Percentiles rank a stretch among this genome's conserved stretches.
These are phyloP conservation scores for Spatula clypeata DNA, from an alignment of 2,797 vertebrate species.

Conservation along the genomic window DNA sequence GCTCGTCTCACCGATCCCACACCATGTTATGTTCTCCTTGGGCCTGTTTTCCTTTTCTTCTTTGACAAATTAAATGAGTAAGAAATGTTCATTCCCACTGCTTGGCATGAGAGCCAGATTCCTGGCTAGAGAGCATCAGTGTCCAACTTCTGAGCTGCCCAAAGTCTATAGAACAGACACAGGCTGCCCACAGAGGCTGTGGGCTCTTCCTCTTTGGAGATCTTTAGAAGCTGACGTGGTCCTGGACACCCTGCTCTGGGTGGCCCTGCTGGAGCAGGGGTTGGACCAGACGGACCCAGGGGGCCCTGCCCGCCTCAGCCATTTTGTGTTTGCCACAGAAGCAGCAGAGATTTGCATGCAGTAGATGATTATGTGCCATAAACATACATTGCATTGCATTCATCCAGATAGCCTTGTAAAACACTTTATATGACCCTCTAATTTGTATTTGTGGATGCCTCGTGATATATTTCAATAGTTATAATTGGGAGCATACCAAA, in stretches of 20 bases:
- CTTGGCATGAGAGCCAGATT: neutral
- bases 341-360: neutral
- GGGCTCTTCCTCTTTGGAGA: neutral
- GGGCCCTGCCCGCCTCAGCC: neutral
- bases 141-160: neutral
- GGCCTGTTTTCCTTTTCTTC: neutral
- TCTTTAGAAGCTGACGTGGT: neutral
- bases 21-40: fast-evolving
- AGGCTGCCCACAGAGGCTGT: neutral
- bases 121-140: neutral
- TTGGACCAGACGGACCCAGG: neutral
- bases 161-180: neutral
- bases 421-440: neutral
- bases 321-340: neutral
- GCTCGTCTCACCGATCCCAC: neutral
- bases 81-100: neutral
- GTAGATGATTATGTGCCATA: neutral
- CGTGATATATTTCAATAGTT: neutral
- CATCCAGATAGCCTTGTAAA: neutral
- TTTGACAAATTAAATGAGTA: neutral
- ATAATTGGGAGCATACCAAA: fast-evolving
- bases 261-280: neutral
- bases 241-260: neutral
- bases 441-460: fast-evolving
- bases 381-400: neutral